Base-by-base conservation (phyloP, 2,113 vertebrate species). In the Ictalurus punctatus region DNA sequence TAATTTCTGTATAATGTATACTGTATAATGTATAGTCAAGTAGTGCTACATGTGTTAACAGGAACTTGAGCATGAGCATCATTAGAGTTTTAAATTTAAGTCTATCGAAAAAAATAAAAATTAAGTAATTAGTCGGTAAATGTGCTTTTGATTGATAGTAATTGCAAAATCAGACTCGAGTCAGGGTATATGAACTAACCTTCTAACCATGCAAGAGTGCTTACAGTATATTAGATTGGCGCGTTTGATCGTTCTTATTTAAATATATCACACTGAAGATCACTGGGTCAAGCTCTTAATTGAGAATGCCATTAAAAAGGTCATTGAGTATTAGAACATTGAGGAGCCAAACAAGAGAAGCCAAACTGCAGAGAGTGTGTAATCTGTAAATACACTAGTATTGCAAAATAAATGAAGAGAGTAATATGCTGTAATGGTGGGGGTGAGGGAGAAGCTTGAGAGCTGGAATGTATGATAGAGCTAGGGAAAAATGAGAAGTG, bases 381-480 rank as follows among this genome's bases (percentile, higher is more conserved):
- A 59, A 61, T 23, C 12, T 59, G 78, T 81, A 58, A 34, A 34
- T 30, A 81, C 79, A 5, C 30, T 23, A 59, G 56, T 13, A 23
- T 56, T 61, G 80, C 30, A 25, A 83, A 59, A 83, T 19, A 61
- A 83, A 83, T 59, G 37, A 83, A 34, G 17, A 83, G 56, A 82
- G 79, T 54, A 82, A 82, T 59, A 58, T 58, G 19, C 37, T 34
- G 10, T 21, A 59, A 82, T 12, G 30, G 81, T 61, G n/a, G n/a
- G n/a, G n/a, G n/a, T n/a, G n/a, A n/a, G n/a, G n/a, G n/a, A n/a
- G 30, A 86, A 44, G 58, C 52, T 84, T 54, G 84, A 88, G 86
- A 69, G 61, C 44, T 65, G 59, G 56, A 85, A 89, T 87, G 73
- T 80, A 73, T 89, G 88, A 87, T 87, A 56, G 59, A 88, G 88